Conservation (phyloP, 2,797 vertebrate species). For the Gallinago nigripennis region DNA sequence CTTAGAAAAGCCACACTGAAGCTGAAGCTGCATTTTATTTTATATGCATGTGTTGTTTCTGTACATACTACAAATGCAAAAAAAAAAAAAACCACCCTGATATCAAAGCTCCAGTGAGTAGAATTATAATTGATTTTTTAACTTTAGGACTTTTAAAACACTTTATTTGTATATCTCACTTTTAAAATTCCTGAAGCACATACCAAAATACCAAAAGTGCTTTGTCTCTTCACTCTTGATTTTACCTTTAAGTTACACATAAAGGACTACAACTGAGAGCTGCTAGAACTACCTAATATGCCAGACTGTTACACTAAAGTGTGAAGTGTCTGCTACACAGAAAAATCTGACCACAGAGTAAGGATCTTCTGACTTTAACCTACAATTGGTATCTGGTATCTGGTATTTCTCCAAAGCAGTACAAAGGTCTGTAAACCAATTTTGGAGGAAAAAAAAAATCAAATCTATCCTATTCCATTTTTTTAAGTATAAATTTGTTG, state of each 20-base stretch:
- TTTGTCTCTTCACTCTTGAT: neutral
- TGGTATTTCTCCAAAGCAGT: slow-evolving; percentile 26
- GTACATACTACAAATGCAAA: neutral
- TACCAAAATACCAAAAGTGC: neutral
- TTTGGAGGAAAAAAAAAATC: neutral
- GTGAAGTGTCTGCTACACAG: slow-evolving; percentile 49
- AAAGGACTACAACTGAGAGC: slow-evolving; percentile 61
- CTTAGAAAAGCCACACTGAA: neutral
- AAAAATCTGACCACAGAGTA: slow-evolving; percentile 40
- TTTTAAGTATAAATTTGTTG: neutral
- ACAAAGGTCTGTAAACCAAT: neutral
- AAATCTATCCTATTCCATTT: neutral
- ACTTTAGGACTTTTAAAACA: neutral
- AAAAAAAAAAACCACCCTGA: neutral
- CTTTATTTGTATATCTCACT: neutral
- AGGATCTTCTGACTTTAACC: slow-evolving; percentile 47
- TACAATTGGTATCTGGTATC: slow-evolving; percentile 5
- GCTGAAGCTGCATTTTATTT: neutral
- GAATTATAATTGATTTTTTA: neutral
- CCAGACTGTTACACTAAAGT: slow-evolving; percentile 54
- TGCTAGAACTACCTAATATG: slow-evolving; percentile 39
- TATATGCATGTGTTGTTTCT: neutral
- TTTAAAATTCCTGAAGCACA: neutral
- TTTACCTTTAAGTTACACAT: slow-evolving; percentile 21
- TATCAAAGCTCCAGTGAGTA: neutral